phyloP scores from a whole-genome alignment of 1,140 invertebrate species.

The Stenopsyche tienmushanensis region DNA sequence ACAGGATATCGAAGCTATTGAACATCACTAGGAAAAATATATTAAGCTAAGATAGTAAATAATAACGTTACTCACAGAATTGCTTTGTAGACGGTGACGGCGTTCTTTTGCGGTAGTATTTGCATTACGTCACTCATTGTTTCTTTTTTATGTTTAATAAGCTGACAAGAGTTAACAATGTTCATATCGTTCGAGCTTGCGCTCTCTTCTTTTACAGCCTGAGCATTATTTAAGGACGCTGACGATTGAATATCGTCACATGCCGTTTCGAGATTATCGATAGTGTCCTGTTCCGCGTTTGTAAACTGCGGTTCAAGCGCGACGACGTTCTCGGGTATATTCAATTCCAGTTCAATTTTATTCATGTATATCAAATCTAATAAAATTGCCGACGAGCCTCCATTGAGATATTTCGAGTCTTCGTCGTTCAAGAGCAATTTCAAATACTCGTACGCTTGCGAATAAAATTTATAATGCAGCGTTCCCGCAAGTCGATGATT shows the following conservation, averaged over 20 bases:
- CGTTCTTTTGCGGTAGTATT: too few species aligned
- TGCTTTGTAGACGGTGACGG: too few species aligned
- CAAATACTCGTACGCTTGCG: conserved; percentile 12
- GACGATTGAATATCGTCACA: background rate
- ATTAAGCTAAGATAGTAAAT: too few species aligned
- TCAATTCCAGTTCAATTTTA: conserved; percentile 10
- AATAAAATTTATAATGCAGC: conserved; percentile 27
- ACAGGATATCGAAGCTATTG: too few species aligned
- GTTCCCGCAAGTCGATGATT: conserved; percentile 3
- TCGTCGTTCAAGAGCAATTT: conserved; percentile 2
- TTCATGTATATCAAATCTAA: conserved; percentile 21
- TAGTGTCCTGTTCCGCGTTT: background rate
- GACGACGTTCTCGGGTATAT: conserved; percentile 19
- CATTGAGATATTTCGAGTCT: conserved; percentile 17
- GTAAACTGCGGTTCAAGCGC: conserved; percentile 3
- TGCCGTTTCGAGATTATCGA: background rate
- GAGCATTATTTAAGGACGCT: too few species aligned
- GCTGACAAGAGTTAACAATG: too few species aligned
- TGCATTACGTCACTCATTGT: too few species aligned
- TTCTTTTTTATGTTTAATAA: too few species aligned
- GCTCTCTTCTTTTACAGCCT: too few species aligned
- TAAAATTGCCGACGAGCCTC: conserved; percentile 18
- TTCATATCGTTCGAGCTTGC: too few species aligned
- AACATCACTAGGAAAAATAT: too few species aligned
- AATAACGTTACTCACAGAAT: too few species aligned